Evolutionary conservation across 1,140 invertebrate species (phyloP).

Genomic region (Drosophila guanche): DNA sequence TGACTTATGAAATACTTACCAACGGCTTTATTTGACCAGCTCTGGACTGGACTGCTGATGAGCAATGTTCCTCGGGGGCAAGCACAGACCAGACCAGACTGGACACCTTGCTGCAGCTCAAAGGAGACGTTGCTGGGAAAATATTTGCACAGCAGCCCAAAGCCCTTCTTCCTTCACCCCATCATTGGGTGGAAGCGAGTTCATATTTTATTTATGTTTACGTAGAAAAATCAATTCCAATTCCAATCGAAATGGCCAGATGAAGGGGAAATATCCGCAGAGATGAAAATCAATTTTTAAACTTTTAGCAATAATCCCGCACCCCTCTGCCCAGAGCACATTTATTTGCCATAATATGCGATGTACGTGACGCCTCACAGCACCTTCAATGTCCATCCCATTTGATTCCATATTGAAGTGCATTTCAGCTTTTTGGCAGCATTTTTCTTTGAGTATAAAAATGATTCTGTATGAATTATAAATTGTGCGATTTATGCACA

Average conservation of each 20-base stretch:
- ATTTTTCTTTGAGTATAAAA: conserved; percentile 34
- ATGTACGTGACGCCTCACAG: conserved; percentile 57
- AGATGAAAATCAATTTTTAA: conserved; percentile 81
- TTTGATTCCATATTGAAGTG: conserved; percentile 36
- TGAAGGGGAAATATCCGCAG: conserved; percentile 63
- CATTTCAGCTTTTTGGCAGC: conserved; percentile 34
- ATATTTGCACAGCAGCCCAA: conserved; percentile 66
- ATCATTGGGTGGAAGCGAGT: conserved; percentile 31
- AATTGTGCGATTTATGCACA: conserved; percentile 73
- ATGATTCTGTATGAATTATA: conserved; percentile 78
- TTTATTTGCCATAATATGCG: conserved; percentile 79
- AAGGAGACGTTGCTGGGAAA: conserved; percentile 47
- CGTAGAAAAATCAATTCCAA: conserved; percentile 77
- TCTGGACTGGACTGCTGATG: conserved; percentile 70
- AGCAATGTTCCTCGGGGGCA: conserved; percentile 16
- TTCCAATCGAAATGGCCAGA: conserved; percentile 40
- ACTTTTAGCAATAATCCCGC: conserved; percentile 63
- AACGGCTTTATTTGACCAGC: conserved; percentile 79
- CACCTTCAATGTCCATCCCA: not conserved
- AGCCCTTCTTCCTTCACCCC: no score
- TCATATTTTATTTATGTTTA: conserved; percentile 83
- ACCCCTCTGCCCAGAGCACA: conserved; percentile 52
- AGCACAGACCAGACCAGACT: not conserved
- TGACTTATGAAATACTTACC: conserved; percentile 81
- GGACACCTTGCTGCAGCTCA: conserved; percentile 32